Base-by-base conservation (phyloP, 2,888 invertebrate species). In the Melanophora roralis region DNA sequence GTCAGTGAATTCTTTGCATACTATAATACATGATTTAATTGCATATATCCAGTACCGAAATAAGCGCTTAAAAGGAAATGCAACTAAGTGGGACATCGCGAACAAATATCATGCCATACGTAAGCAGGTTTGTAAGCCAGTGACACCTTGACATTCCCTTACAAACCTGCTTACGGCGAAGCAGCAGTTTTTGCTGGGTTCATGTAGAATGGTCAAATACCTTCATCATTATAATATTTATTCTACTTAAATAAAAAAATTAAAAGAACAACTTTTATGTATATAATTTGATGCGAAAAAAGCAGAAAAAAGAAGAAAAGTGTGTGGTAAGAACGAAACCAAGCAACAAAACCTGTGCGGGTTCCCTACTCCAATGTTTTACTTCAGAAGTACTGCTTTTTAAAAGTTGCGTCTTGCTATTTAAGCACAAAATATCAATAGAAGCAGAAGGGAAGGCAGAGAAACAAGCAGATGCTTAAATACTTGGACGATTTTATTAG, bases 201-300 rank as follows among this genome's bases (percentile, higher is more conserved):
- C 11, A 1, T 49, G 27, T 4, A 27, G 4, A 34, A 49, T 72
- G 78, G 55, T 64, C 62, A 68, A 78, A 78, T 68, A 68, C 73
- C 68, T 73, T 69, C 62, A 53, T 64, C 38, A 65, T 74, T 73
- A 51, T 68, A 34, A 9, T 43, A 64, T 49, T 67, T 55, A 45
- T 27, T 55, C 47, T 3, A 5, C 27, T 27, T 7, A 19, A 40
- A 40, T n/a, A n/a, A n/a, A n/a, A n/a, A n/a, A n/a, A n/a, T n/a
- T n/a, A n/a, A n/a, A n/a, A n/a, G n/a, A n/a, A n/a, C n/a, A n/a
- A n/a, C n/a, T n/a, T n/a, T n/a, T n/a, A n/a, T n/a, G n/a, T n/a
- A n/a, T n/a, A n/a, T n/a, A n/a, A n/a, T n/a, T n/a, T n/a, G n/a
- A n/a, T n/a, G n/a, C n/a, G 1, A 12, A n/a, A 47, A 11, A n/a